Evolutionary conservation across 2,797 vertebrate species (phyloP).

Genomic region (Alca torda): DNA sequence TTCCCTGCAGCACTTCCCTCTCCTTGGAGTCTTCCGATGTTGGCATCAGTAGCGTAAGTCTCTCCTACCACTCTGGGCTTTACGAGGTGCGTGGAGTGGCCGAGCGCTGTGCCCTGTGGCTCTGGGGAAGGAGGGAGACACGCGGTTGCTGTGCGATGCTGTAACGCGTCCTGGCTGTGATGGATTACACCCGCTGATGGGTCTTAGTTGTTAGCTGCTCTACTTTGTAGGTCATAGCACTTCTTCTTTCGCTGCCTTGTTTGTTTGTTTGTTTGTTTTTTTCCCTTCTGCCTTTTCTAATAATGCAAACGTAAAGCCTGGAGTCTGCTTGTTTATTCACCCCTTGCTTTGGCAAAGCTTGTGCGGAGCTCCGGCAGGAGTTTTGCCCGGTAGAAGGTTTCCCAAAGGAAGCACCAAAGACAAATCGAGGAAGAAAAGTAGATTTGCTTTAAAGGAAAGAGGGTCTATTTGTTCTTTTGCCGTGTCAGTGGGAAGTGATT

Average conservation of each 20-base stretch:
- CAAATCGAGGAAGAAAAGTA: neutral
- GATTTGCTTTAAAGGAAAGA: neutral
- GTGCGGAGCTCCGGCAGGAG: neutral
- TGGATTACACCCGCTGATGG: neutral
- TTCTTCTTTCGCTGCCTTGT: neutral
- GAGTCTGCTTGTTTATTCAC: neutral
- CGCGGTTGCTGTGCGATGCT: neutral
- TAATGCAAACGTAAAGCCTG: neutral
- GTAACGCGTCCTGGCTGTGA: neutral
- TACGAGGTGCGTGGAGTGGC: neutral
- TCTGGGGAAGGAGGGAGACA: neutral
- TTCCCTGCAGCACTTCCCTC: constrained; percentile 2
- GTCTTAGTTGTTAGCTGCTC: neutral
- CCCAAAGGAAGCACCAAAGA: neutral
- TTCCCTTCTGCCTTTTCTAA: neutral
- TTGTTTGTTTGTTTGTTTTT: neutral
- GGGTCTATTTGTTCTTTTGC: neutral
- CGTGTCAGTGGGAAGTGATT: neutral
- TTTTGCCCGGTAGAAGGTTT: neutral
- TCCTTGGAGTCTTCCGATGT: constrained; percentile 32
- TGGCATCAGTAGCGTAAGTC: constrained; percentile 54
- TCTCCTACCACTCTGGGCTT: neutral
- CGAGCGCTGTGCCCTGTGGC: neutral
- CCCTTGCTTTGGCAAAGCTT: neutral
- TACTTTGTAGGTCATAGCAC: neutral